These are phyloP conservation scores for Hestina assimilis DNA, from an alignment of 1,140 invertebrate species.

Conservation along the genomic window DNA sequence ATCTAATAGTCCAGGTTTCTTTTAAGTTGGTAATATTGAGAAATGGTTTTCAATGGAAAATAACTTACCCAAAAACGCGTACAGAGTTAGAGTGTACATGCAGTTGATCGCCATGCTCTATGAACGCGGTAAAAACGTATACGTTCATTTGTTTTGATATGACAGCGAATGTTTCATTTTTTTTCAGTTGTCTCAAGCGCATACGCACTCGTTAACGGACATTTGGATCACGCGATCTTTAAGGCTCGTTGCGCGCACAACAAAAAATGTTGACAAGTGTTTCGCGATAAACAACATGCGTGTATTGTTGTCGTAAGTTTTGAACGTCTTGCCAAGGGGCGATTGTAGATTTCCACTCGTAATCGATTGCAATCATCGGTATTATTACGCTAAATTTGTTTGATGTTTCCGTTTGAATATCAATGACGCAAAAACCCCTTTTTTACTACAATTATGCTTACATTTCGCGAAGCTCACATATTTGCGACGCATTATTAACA, in stretches of 20 bases:
- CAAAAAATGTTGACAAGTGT: conserved; percentile 26
- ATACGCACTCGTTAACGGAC: conserved; percentile 24
- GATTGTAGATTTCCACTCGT: conserved; percentile 14
- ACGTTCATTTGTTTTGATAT: conserved; percentile 15
- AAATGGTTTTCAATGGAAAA: no score
- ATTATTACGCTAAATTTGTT: conserved; percentile 2
- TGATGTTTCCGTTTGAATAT: conserved; percentile 2
- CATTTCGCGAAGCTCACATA: no score
- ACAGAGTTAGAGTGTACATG: background rate
- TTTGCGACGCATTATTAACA: no score
- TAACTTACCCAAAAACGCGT: background rate
- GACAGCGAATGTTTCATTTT: conserved; percentile 27
- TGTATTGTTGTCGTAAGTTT: conserved; percentile 25
- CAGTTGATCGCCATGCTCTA: background rate
- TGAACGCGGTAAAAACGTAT: background rate
- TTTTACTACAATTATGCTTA: no score
- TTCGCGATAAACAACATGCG: conserved; percentile 23
- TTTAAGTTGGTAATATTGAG: no score
- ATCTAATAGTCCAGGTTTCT: no score
- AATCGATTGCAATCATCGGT: conserved; percentile 13
- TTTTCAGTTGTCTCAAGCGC: conserved; percentile 21
- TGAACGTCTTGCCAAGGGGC: conserved; percentile 7
- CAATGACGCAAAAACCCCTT: background rate
- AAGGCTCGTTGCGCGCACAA: conserved; percentile 27
- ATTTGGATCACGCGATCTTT: conserved; percentile 31